phyloP scores from a whole-genome alignment of 2,888 invertebrate species.

The Drosophila multiciliata region DNA sequence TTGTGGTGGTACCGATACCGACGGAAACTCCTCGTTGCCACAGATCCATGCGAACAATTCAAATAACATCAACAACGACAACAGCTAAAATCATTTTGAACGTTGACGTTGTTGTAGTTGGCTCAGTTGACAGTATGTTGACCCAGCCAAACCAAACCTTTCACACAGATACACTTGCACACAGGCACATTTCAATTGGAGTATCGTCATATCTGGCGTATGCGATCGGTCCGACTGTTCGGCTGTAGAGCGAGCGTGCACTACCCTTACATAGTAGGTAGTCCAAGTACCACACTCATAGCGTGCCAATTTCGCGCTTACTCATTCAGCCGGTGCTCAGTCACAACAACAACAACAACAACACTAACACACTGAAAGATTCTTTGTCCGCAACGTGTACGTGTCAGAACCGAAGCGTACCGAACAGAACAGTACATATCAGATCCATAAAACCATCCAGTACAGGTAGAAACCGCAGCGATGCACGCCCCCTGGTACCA shows the following conservation, averaged over 20 bases:
- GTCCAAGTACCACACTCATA: conserved; percentile 38
- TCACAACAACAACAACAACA: conserved; percentile 18
- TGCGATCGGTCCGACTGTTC: conserved; percentile 38
- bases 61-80: conserved; percentile 10
- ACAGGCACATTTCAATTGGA: neutral
- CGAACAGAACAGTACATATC: neutral
- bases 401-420: conserved; percentile 37
- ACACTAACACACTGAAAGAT: conserved; percentile 14
- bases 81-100: conserved; percentile 28
- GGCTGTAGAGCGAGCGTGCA: conserved; percentile 32
- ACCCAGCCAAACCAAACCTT: conserved; percentile 58
- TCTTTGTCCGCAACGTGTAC: conserved; percentile 39
- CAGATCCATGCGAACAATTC: conserved; percentile 1
- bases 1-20: conserved; percentile 5
- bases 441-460: conserved; percentile 1
- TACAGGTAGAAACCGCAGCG: conserved; percentile 24
- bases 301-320: conserved; percentile 69
- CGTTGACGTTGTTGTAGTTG: conserved; percentile 29
- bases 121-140: conserved; percentile 39
- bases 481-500: conserved; percentile 39
- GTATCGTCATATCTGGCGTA: conserved; percentile 35
- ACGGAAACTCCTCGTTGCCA: conserved; percentile 8
- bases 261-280: conserved; percentile 26
- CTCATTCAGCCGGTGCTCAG: conserved; percentile 48
- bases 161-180: conserved; percentile 1